Evolutionary conservation across 2,113 vertebrate genomes (phyloP), one percentile per base, ranked within the genome.

Genomic region (Clarias gariepinus): DNA sequence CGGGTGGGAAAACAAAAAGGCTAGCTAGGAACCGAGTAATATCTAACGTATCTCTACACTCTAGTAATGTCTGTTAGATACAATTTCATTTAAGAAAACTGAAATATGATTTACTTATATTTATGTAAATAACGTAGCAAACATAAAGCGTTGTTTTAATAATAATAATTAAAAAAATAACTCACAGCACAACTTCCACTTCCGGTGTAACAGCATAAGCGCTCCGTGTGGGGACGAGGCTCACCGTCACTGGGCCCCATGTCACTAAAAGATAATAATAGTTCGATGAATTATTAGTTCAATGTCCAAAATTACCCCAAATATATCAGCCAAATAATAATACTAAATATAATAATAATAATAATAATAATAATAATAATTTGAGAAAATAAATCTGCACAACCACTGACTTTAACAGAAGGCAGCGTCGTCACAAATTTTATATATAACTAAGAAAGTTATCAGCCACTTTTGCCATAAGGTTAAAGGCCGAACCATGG

Each of bases 171-270:
- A 2, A 1, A 9, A 18, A 82, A 82, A 52, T 28, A 28, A 82
- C 60, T 64, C 66, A 82, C 81, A 28, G 30, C 23, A 11, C 60
- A 57, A 79, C 23, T 25, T 33, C 77, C 52, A 77, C 85, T 47
- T 63, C 9, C n/a, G 18, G 77, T 53, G 77, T 36, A 25, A 69
- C 85, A 36, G 23, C 15, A 33, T 68, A 3, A 28, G 4, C 12
- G 36, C 2, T 86, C 85, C 78, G 85, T 81, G 78, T 16, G 28
- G 78, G 60, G 61, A 73, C 10, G 28, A 25, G 10, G 55, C 16
- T 66, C 1, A 25, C 25, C 13, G 11, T 25, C 4, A 57, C 18
- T 8, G 6, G 74, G 79, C 57, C 84, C 76, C 25, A n/a, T 8
- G 16, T 68, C 4, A 41, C 23, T 21, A 3, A 57, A 57, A 57